phyloP scores from a whole-genome alignment of 1,140 invertebrate species.

The Zelostemma sp. region DNA sequence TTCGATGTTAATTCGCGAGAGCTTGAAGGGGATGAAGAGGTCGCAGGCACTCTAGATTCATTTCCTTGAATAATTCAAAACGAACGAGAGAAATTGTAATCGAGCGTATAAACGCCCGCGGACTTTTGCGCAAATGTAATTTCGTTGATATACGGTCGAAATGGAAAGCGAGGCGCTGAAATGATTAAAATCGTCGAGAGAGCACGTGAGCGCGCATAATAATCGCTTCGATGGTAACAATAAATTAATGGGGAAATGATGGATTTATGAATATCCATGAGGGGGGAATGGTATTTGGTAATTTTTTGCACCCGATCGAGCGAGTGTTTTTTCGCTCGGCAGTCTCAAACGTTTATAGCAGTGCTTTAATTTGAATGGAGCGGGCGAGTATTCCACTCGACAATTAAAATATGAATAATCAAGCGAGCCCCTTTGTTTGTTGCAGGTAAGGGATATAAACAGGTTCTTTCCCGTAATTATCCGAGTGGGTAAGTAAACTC shows the following conservation, averaged over 20 bases:
- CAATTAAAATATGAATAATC: conserved; percentile 15
- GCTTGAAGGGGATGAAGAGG: conserved; percentile 15
- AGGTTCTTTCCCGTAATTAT: no score
- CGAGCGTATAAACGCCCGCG: conserved; percentile 32
- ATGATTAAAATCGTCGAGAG: conserved; percentile 25
- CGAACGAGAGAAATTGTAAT: conserved; percentile 26
- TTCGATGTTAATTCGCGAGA: conserved; percentile 25
- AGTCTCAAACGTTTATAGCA: no score
- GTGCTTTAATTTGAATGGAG: no score
- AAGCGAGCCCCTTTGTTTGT: conserved; percentile 16
- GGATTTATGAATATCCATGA: conserved; percentile 37
- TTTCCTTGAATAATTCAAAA: conserved; percentile 42
- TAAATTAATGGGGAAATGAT: conserved; percentile 26
- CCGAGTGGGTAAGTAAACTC: conserved; percentile 30
- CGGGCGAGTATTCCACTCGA: no score
- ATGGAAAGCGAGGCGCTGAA: conserved; percentile 23
- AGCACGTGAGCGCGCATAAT: conserved; percentile 17
- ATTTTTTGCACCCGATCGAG: no score
- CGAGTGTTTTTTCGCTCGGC: background rate
- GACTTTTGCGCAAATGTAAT: conserved; percentile 30
- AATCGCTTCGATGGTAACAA: conserved; percentile 11
- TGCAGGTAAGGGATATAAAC: conserved; percentile 31
- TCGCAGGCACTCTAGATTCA: conserved; percentile 25
- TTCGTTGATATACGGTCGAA: conserved; percentile 20
- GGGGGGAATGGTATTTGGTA: background rate